Conservation (phyloP, 2,888 invertebrate species). For the Spodoptera littoralis region DNA sequence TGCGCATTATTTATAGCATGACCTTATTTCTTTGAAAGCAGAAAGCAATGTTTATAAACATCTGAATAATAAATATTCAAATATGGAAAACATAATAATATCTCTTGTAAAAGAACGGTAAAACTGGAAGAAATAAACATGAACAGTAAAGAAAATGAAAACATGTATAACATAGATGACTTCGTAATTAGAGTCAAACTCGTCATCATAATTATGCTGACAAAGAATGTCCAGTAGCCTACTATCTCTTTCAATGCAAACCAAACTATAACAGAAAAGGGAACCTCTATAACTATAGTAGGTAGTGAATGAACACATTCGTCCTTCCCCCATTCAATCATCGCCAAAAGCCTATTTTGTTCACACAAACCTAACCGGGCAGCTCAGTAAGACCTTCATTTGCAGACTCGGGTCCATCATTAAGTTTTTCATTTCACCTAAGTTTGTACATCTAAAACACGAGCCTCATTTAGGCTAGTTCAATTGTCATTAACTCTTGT, state of each 20-base stretch:
- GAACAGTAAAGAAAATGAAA: slow-evolving; percentile 12
- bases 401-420: slow-evolving; percentile 26
- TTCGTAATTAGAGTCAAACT: not conserved
- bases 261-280: not conserved
- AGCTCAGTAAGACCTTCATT: slow-evolving; percentile 34
- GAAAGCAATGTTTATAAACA: slow-evolving; percentile 36
- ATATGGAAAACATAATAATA: slow-evolving; percentile 31
- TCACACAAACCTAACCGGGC: slow-evolving; percentile 27
- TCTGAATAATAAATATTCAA: slow-evolving; percentile 35
- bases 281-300: slow-evolving; percentile 7
- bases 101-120: slow-evolving; percentile 14
- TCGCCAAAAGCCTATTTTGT: slow-evolving; percentile 25
- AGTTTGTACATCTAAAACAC: slow-evolving; percentile 30
- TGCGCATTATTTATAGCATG: slow-evolving; percentile 31
- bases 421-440: slow-evolving; percentile 34
- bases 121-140: slow-evolving; percentile 14
- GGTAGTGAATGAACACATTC: slow-evolving; percentile 22
- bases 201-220: too few relatives aligned
- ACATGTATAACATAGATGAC: not conserved
- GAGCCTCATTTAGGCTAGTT: slow-evolving; percentile 16
- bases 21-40: slow-evolving; percentile 42
- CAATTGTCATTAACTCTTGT: slow-evolving; percentile 30
- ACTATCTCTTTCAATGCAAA: too few relatives aligned
- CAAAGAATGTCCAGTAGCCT: too few relatives aligned
- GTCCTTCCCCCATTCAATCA: slow-evolving; percentile 30